Evolutionary conservation across 1,140 invertebrate genomes (phyloP).

Genomic region (Sycophaga agraensis): DNA sequence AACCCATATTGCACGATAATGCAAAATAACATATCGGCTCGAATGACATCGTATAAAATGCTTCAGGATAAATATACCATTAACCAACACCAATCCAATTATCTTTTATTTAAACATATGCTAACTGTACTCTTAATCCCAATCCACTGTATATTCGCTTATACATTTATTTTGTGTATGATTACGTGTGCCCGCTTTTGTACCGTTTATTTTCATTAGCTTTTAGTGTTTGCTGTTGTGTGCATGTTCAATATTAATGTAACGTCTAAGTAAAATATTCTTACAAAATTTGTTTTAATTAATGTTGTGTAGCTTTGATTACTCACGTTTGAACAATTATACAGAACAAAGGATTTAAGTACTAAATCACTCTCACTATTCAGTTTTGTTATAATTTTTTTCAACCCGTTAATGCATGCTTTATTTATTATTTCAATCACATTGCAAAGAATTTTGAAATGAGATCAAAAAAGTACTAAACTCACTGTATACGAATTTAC

Average conservation of each 20-base stretch:
- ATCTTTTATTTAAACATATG: slow-evolving; percentile 18
- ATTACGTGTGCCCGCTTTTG: slow-evolving; percentile 18
- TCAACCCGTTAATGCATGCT: no score
- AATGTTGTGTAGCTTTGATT: neutral
- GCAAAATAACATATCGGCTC: slow-evolving; percentile 5
- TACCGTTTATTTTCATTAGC: slow-evolving; percentile 27
- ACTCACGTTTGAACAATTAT: no score
- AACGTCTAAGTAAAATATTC: slow-evolving; percentile 1
- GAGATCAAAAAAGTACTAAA: no score
- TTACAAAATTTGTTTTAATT: slow-evolving; percentile 2
- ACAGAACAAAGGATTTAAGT: no score
- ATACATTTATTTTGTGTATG: slow-evolving; percentile 25
- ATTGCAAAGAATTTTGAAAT: no score
- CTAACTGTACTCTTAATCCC: slow-evolving; percentile 24
- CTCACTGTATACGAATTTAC: neutral
- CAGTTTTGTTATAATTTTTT: no score
- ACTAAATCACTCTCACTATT: no score
- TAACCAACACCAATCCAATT: slow-evolving; percentile 40
- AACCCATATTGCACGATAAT: slow-evolving; percentile 27
- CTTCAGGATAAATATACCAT: slow-evolving; percentile 41
- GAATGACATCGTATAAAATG: slow-evolving; percentile 21
- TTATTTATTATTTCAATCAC: no score
- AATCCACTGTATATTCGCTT: slow-evolving; percentile 28
- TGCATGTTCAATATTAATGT: slow-evolving; percentile 36
- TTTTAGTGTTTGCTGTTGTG: slow-evolving; percentile 45